Conservation (phyloP, 2,113 vertebrate species). For the Talpa occidentalis region DNA sequence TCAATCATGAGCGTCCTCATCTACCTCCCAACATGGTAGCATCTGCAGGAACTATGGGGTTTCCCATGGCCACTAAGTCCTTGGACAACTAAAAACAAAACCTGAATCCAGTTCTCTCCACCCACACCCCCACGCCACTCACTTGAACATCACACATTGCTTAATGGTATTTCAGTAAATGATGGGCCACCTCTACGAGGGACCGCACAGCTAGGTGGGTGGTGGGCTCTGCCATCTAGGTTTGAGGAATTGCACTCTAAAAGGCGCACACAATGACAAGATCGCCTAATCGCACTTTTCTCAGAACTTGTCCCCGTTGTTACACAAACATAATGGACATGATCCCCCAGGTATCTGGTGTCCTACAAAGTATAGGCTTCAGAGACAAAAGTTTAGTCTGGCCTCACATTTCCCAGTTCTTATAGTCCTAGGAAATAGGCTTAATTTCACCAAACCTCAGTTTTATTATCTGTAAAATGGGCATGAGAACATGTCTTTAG, state of each 20-base stretch:
- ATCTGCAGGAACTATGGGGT: neutral
- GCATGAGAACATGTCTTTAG: neutral
- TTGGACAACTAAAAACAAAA: neutral
- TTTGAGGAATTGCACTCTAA: no score
- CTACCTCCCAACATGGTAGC: neutral
- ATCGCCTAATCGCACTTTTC: no score
- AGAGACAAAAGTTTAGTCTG: neutral
- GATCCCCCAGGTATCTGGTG: neutral
- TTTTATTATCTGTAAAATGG: neutral
- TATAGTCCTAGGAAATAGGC: neutral
- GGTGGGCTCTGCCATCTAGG: no score
- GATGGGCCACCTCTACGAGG: no score
- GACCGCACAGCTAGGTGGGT: no score
- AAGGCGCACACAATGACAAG: no score
- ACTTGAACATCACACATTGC: no score
- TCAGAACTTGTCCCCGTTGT: no score
- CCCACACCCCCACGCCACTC: neutral
- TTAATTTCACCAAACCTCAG: neutral
- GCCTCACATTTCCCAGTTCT: neutral
- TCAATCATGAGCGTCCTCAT: neutral
- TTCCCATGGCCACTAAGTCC: neutral
- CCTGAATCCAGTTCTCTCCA: neutral
- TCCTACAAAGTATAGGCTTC: neutral
- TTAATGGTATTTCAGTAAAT: no score
- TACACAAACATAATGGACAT: no score